Base-by-base conservation (phyloP, 2,113 vertebrate genomes). In the Fregata magnificens region DNA sequence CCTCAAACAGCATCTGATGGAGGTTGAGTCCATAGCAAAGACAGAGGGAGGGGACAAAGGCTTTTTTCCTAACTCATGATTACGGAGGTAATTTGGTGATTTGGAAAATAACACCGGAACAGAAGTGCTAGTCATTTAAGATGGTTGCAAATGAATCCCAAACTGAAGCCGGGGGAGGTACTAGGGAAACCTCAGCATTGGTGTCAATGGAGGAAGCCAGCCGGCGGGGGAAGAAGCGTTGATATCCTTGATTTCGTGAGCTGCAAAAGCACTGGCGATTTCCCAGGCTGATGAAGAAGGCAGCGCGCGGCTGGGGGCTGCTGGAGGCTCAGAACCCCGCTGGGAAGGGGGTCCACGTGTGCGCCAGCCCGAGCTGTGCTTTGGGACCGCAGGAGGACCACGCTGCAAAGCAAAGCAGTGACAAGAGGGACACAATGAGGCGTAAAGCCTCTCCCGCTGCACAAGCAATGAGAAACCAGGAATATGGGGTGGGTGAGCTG, bases 151-250 rank as follows among this genome's bases (percentile, higher is more conserved):
- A 31, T 63, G 44, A n/a, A n/a, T 58, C 80, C 58, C 29, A 42
- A 7, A 53, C 40, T 16, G 55, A 50, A 79, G 49, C 50, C 2
- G 4, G 45, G 36, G n/a, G 38, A 63, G 69, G 26, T 32, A 36
- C 55, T 1, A 32, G 40, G 40, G 62, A 55, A 69, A 40, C 38
- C 82, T n/a, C 83, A 76, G 36, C 3, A 0, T 15, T 2, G 1
- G 45, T 16, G 50, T 13, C 15, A 8, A 28, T 2, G 7, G 53
- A 61, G 38, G 53, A 52, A 65, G 36, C 18, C 3, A 6, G 13
- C 17, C 2, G 2, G 28, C 0, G 2, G 16, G 16, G 45, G 16
- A 76, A 40, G n/a, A 7, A 40, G 24, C 2, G 2, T 18, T 12
- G 9, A 38, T 3, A 3, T 45, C 45, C 45, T n/a, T 13, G 10